A percentile compares a stretch with the other conserved stretches of the same genome.
Conservation (phyloP, 2,797 vertebrate species). For the Corythornis leucogaster region DNA sequence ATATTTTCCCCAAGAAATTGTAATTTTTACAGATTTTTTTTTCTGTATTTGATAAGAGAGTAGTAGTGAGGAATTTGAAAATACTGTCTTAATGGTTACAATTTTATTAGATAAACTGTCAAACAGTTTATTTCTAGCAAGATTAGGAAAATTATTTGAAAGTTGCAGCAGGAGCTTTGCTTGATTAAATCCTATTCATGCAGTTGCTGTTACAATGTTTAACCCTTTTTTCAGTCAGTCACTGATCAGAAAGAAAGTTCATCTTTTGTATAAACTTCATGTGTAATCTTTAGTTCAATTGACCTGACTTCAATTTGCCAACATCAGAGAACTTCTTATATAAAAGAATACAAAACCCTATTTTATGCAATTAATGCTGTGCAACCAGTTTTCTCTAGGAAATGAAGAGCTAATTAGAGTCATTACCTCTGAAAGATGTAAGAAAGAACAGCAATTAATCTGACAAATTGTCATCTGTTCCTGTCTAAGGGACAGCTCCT, state of each 20-base stretch:
- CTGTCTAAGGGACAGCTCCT: background rate
- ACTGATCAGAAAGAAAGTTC: background rate
- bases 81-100: background rate
- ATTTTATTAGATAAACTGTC: background rate
- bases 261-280: slow-evolving; percentile 2
- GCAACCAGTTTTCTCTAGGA: slow-evolving; percentile 23
- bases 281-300: slow-evolving; percentile 12
- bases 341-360: background rate
- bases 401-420: slow-evolving; percentile 54
- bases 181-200: background rate
- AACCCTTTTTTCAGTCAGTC: background rate
- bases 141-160: background rate
- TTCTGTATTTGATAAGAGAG: background rate
- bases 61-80: background rate
- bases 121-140: background rate
- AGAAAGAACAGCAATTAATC: slow-evolving; percentile 42
- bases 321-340: slow-evolving; percentile 10
- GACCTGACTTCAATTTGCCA: slow-evolving; percentile 4
- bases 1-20: background rate
- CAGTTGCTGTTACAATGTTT: background rate
- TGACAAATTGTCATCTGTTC: slow-evolving; percentile 7
- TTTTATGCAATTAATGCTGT: slow-evolving; percentile 25
- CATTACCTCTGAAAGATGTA: slow-evolving; percentile 44
- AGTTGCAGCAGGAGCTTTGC: background rate
- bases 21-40: background rate